Evolutionary conservation across 2,113 vertebrate species (phyloP).

Genomic region (Gavia stellata): DNA sequence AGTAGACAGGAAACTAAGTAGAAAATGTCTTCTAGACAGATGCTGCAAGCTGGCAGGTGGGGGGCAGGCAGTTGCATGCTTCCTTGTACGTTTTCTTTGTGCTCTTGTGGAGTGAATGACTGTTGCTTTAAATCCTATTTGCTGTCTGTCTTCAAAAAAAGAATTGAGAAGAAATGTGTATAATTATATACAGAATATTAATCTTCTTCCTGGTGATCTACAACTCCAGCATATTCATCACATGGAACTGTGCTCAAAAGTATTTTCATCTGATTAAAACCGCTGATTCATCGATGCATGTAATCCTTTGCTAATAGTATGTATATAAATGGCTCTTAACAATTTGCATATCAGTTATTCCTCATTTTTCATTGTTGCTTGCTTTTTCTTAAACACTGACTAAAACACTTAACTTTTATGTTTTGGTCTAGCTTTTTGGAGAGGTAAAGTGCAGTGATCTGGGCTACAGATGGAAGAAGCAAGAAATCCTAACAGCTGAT

Average conservation of each 20-base stretch:
- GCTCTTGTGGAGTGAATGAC: not conserved
- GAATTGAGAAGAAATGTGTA: slow-evolving; percentile 46
- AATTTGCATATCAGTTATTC: slow-evolving; percentile 16
- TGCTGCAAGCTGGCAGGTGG: not conserved
- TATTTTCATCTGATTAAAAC: slow-evolving; percentile 61
- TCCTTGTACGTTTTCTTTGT: not conserved
- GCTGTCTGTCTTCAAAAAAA: slow-evolving; percentile 40
- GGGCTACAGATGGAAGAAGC: not conserved
- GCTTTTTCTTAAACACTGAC: not conserved
- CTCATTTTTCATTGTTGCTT: slow-evolving; percentile 32
- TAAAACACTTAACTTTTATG: not conserved
- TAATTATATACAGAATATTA: slow-evolving; percentile 61
- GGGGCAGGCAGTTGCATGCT: not conserved
- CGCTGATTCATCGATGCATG: slow-evolving; percentile 46
- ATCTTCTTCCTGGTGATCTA: slow-evolving; percentile 63
- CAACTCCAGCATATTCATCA: slow-evolving; percentile 59
- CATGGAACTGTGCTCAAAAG: slow-evolving; percentile 53
- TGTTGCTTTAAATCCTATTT: slow-evolving; percentile 57
- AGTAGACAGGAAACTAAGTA: not conserved
- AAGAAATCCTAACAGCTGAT: not conserved
- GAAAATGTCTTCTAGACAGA: not conserved
- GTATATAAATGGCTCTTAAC: slow-evolving; percentile 46
- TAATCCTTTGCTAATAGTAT: slow-evolving; percentile 42
- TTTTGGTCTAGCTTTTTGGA: not conserved
- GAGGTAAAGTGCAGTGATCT: not conserved